phyloP scores from a whole-genome alignment of 2,797 vertebrate species.

The Gymnocypris eckloni region DNA sequence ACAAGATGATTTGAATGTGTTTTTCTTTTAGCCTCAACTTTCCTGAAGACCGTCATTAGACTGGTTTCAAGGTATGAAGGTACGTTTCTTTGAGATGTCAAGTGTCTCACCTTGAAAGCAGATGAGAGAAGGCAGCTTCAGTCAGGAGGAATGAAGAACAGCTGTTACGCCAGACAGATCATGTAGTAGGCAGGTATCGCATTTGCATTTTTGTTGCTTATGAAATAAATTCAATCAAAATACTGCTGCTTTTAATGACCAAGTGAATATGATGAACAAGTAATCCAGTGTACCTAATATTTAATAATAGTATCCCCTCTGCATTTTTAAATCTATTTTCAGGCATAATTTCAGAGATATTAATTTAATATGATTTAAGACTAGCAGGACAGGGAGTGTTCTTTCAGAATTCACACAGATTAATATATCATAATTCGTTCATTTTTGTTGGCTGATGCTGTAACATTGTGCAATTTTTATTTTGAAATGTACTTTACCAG shows the following conservation, averaged over 20 bases:
- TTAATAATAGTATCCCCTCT: background rate
- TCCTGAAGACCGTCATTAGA: background rate
- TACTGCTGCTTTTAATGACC: background rate
- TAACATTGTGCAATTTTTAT: too few relatives aligned
- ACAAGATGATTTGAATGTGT: background rate
- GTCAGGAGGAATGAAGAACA: conserved; percentile 4
- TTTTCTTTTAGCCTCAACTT: background rate
- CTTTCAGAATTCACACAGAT: background rate
- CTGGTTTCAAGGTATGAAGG: background rate
- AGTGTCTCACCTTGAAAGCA: background rate
- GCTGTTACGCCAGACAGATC: background rate
- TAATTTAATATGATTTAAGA: background rate
- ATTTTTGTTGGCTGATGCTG: background rate
- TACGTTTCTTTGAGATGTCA: background rate
- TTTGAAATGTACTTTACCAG: background rate
- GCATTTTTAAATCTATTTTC: background rate
- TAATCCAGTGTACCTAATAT: background rate
- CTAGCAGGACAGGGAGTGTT: background rate
- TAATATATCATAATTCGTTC: background rate
- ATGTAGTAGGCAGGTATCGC: background rate
- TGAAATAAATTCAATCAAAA: background rate
- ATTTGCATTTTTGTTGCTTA: background rate
- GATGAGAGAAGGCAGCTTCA: background rate
- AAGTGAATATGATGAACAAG: background rate
- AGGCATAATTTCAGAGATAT: background rate